Evolutionary conservation across 2,113 vertebrate species (phyloP).

Genomic region (Notothenia coriiceps): DNA sequence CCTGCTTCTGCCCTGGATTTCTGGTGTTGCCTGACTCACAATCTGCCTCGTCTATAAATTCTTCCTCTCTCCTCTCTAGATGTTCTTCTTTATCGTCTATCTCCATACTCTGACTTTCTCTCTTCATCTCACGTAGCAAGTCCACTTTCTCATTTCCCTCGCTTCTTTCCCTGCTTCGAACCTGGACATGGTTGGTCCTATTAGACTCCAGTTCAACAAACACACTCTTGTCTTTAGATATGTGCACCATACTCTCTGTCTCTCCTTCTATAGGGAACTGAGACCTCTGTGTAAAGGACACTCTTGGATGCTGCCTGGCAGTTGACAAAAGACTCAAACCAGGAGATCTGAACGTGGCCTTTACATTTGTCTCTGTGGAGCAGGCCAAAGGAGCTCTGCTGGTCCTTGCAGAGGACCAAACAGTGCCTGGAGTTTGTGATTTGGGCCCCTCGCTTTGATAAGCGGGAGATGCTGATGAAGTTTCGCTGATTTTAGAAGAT

Average conservation of each 20-base stretch:
- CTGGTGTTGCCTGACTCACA: constrained; percentile 82
- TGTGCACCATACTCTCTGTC: constrained; percentile 69
- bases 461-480: neutral
- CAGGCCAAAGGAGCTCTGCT: constrained; percentile 42
- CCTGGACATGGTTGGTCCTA: constrained; percentile 79
- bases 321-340: constrained; percentile 49
- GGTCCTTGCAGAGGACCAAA: constrained; percentile 64
- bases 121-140: constrained; percentile 51
- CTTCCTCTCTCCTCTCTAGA: constrained; percentile 63
- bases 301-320: constrained; percentile 56
- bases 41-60: constrained; percentile 85
- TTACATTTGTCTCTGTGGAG: constrained; percentile 42
- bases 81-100: constrained; percentile 57
- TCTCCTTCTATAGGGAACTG: constrained; percentile 51
- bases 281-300: constrained; percentile 53
- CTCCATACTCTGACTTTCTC: constrained; percentile 54
- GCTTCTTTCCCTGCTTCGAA: constrained; percentile 72
- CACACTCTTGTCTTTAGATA: constrained; percentile 78
- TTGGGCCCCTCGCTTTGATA: constrained; percentile 47
- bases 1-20: constrained; percentile 81
- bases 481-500: constrained; percentile 53
- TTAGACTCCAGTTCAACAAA: constrained; percentile 75
- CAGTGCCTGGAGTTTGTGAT: constrained; percentile 47
- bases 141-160: constrained; percentile 63
- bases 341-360: constrained; percentile 38